A percentile compares a stretch with the other conserved stretches of the same genome.
These are phyloP conservation scores for Datnioides undecimradiatus DNA, from an alignment of 2,113 vertebrate species.

Conservation along the genomic window DNA sequence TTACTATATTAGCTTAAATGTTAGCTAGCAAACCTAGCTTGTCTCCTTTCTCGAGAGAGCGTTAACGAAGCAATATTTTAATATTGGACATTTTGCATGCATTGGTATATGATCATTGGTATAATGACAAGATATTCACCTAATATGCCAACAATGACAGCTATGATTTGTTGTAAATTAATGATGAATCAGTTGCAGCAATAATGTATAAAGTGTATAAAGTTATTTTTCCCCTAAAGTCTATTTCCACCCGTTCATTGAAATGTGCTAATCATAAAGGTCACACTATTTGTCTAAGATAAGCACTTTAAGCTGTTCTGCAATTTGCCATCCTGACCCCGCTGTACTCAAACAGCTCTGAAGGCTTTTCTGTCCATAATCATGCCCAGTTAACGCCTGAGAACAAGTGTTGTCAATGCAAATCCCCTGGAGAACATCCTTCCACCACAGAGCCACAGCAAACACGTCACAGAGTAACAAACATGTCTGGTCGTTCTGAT, in stretches of 20 bases:
- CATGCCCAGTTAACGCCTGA: not conserved
- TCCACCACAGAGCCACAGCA: not conserved
- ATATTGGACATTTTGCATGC: not conserved
- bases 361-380: not conserved
- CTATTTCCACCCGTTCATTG: not conserved
- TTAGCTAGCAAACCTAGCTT: slow-evolving; percentile 5
- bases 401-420: not conserved
- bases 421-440: not conserved
- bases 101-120: not conserved
- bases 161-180: not conserved
- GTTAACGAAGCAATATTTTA: not conserved
- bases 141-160: not conserved
- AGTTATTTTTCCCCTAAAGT: not conserved
- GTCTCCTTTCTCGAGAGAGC: not conserved
- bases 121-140: not conserved
- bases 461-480: not conserved
- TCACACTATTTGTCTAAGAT: no score
- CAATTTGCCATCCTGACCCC: not conserved
- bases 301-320: not conserved
- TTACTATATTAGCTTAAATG: not conserved
- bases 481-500: not conserved
- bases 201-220: not conserved
- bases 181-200: not conserved
- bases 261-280: not conserved
- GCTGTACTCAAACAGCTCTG: not conserved